Conservation (phyloP, 2,797 vertebrate genomes). For the Peromyscus eremicus region DNA sequence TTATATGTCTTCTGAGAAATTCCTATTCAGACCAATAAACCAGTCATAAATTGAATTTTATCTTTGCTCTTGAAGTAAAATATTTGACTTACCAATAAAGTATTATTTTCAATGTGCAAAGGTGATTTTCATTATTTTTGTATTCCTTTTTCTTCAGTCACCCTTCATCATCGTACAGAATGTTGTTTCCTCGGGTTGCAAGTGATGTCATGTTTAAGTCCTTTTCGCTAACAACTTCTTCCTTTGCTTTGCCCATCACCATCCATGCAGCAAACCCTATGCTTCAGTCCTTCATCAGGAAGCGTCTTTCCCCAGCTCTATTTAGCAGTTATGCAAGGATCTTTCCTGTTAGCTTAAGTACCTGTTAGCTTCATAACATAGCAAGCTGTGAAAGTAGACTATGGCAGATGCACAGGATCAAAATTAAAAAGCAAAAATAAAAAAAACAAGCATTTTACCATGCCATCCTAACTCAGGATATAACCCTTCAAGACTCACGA, state of each 20-base stretch:
- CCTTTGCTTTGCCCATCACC: background rate
- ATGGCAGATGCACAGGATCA: background rate
- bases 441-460: background rate
- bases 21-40: background rate
- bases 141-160: background rate
- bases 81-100: background rate
- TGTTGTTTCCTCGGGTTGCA: background rate
- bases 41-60: background rate
- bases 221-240: background rate
- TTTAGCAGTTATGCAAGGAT: background rate
- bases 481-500: background rate
- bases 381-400: background rate
- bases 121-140: background rate
- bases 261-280: background rate
- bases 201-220: background rate
- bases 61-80: background rate
- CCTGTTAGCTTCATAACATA: background rate
- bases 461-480: background rate
- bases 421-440: background rate
- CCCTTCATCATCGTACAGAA: background rate
- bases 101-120: background rate
- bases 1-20: background rate
- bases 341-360: background rate
- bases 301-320: background rate
- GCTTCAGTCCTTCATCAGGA: background rate